Evolutionary conservation across 2,797 vertebrate genomes (phyloP), one percentile per base, ranked within the genome.

Genomic region (Silurus lanzhouensis): DNA sequence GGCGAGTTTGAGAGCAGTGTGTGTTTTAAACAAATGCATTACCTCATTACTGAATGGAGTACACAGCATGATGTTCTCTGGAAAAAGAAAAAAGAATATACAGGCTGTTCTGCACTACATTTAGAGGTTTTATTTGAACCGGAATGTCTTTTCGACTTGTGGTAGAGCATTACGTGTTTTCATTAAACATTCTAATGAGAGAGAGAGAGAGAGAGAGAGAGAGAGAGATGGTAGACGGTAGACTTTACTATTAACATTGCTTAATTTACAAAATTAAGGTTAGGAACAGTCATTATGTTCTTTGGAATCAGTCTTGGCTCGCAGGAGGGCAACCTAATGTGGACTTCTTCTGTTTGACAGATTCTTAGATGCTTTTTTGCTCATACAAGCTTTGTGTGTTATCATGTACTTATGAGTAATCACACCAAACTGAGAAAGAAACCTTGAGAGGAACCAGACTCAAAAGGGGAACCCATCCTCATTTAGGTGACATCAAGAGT

Each of bases 1-100:
- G 77, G 77, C 76, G 81, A 88, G 90, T 90, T 48, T 75, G 63
- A 87, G 84, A 90, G 89, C 88, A 83, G 89, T 87, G 84, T 91
- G 89, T 93, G 90, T 90, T 88, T 86, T 89, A 86, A 85, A 88
- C 64, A 83, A 89, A 89, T 90, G 90, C 86, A 92, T 90, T 88
- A 91, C 88, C 88, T 91, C 83, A 89, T 89, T 89, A 89, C 83
- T 88, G 86, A 87, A 91, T 90, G 85, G 89, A 90, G 87, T 84
- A 84, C 82, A 17, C 1, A 64, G 61, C 87, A 64, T 85, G 88
- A 74, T 71, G 83, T 86, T 81, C 81, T 87, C 76, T 81, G 71
- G 38, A 38, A 38, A 38, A 38, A 38, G 0, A 88, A 84, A 38
- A 38, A 38, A 38, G 38, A 38, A 38, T 38, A 70, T 87, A 81